A percentile compares a stretch with the other conserved stretches of the same genome.
Conservation (phyloP, 37 sponge, comb jelly and placozoan genomes). For the Axinella damicornis region DNA sequence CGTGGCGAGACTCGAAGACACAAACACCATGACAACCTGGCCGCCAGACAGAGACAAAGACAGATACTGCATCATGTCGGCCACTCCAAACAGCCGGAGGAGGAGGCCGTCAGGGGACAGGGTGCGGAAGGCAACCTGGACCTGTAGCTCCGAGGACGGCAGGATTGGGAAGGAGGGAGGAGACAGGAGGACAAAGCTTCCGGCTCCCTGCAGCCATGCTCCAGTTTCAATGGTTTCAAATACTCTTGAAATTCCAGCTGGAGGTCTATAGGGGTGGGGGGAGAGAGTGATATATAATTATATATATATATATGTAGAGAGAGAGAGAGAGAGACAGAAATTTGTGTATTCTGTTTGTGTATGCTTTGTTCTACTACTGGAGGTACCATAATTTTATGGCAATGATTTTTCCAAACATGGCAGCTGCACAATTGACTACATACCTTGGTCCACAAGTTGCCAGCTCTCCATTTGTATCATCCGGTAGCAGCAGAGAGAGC, state of each 20-base stretch:
- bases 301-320: background rate
- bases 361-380: too few species aligned
- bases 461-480: background rate
- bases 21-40: too few species aligned
- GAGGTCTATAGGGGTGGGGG: constrained; percentile 33
- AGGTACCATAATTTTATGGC: too few species aligned
- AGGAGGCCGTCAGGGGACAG: constrained; percentile 20
- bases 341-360: too few species aligned
- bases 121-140: constrained; percentile 48
- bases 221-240: constrained; percentile 64
- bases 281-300: too few species aligned
- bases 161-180: background rate
- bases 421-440: too few species aligned
- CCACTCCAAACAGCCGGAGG: background rate
- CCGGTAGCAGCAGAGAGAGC: constrained; percentile 49
- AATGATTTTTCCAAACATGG: too few species aligned
- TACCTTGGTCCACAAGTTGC: constrained; percentile 71
- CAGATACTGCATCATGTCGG: too few species aligned
- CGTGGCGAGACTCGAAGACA: too few species aligned
- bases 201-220: constrained; percentile 62
- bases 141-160: background rate
- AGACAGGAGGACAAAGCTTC: constrained; percentile 20
- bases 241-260: constrained; percentile 40
- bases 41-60: too few species aligned
- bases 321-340: background rate